Evolutionary conservation across 2,888 invertebrate species (phyloP).

Genomic region (Ormyrus thymus): DNA sequence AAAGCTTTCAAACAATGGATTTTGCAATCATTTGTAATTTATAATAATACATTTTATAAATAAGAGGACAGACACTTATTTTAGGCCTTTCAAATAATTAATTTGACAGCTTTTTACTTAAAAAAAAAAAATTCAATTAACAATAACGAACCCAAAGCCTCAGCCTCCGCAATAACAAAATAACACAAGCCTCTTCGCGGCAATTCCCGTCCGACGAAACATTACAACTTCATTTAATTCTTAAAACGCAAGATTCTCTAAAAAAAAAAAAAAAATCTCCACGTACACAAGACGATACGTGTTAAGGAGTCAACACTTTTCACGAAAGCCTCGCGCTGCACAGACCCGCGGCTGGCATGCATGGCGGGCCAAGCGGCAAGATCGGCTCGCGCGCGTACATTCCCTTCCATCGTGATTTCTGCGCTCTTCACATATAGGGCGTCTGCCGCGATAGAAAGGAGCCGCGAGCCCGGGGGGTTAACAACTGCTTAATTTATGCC

Average conservation of each 20-base stretch:
- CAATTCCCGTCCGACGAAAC: too few relatives aligned
- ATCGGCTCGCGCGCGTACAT: neutral
- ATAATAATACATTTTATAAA: neutral
- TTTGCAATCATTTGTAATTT: too few relatives aligned
- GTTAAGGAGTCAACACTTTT: constrained; percentile 63
- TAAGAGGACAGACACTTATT: neutral
- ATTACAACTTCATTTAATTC: too few relatives aligned
- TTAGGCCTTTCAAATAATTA: too few relatives aligned
- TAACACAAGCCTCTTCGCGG: too few relatives aligned
- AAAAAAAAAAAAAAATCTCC: constrained; percentile 57
- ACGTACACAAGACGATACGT: constrained; percentile 34
- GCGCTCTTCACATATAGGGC: constrained; percentile 72
- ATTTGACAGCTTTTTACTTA: too few relatives aligned
- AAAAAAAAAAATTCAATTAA: too few relatives aligned
- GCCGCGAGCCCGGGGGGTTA: constrained; percentile 49
- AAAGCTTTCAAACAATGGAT: too few relatives aligned
- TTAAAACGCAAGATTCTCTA: too few relatives aligned
- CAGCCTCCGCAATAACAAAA: too few relatives aligned
- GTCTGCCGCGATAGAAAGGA: constrained; percentile 58
- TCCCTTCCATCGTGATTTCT: constrained; percentile 48
- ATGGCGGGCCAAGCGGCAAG: constrained; percentile 66
- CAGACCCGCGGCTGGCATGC: constrained; percentile 59
- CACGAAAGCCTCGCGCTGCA: constrained; percentile 57
- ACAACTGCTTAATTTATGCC: constrained; percentile 59
- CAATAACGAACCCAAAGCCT: too few relatives aligned